These are phyloP conservation scores for Eulacestoma nigropectus DNA, from an alignment of 2,113 vertebrate species.

Conservation along the genomic window DNA sequence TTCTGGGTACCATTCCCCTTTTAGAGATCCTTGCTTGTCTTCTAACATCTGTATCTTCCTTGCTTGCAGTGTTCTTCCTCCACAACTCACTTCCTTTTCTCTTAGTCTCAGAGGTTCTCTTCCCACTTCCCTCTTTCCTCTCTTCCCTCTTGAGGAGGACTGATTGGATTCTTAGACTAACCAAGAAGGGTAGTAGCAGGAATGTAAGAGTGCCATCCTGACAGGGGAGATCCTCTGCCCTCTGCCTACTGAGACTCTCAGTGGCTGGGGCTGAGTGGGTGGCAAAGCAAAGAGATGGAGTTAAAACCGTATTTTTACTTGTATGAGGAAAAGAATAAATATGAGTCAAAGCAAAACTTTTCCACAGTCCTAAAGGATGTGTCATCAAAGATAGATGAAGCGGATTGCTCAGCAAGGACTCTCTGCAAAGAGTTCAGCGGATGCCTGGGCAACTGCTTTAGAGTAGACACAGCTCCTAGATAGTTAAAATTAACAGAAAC, in stretches of 20 bases:
- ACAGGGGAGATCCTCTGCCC: background rate
- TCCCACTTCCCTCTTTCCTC: background rate
- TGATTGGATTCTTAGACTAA: too few species aligned
- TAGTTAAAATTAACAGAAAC: background rate
- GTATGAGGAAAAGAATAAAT: background rate
- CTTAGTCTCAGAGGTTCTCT: background rate
- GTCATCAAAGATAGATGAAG: background rate
- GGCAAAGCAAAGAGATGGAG: background rate
- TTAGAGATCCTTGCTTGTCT: background rate
- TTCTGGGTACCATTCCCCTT: background rate
- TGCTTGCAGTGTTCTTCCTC: background rate
- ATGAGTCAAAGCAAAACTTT: background rate
- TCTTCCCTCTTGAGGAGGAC: background rate
- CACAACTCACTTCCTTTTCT: background rate
- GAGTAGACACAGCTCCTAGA: background rate
- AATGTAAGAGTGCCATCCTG: background rate
- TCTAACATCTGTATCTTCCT: background rate
- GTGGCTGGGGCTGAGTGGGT: background rate
- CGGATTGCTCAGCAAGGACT: background rate
- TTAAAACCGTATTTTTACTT: background rate
- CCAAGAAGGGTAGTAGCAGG: background rate
- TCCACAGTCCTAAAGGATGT: background rate
- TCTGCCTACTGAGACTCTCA: background rate
- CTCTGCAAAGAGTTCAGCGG: background rate
- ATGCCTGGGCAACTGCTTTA: background rate